These are phyloP conservation scores for Galerucella nymphaeae DNA, from an alignment of 2,888 invertebrate genomes.

Conservation along the genomic window DNA sequence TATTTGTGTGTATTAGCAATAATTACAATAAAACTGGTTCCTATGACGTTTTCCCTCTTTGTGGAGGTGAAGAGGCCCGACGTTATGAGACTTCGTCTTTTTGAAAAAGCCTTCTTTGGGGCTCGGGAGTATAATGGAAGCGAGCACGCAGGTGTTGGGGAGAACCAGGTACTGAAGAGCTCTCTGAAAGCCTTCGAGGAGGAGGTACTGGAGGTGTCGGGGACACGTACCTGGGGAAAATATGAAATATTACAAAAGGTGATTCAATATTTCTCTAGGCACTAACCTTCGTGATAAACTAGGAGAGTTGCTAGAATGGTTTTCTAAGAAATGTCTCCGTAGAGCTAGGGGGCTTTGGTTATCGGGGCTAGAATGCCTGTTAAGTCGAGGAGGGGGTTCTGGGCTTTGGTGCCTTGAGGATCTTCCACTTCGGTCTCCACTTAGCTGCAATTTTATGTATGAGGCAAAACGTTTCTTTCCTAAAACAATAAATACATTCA, in stretches of 20 bases:
- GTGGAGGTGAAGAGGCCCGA: constrained; percentile 35
- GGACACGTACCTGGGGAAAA: constrained; percentile 67
- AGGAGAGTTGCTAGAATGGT: constrained; percentile 66
- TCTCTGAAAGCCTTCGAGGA: constrained; percentile 74
- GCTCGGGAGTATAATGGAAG: constrained; percentile 71
- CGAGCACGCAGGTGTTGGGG: constrained; percentile 75
- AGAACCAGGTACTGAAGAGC: constrained; percentile 76
- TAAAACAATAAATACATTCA: constrained; percentile 43
- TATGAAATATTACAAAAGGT: neutral
- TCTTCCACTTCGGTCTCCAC: constrained; percentile 65
- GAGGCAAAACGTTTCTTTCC: constrained; percentile 83
- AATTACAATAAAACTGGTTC: constrained; percentile 21
- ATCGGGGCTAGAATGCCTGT: constrained; percentile 59
- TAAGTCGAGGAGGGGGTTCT: constrained; percentile 70
- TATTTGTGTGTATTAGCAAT: constrained; percentile 2
- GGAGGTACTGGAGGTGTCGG: constrained; percentile 73
- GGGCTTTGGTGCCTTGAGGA: constrained; percentile 70
- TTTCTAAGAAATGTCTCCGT: constrained; percentile 71
- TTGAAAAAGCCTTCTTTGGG: constrained; percentile 69
- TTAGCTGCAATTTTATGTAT: constrained; percentile 83
- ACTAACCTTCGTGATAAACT: constrained; percentile 68
- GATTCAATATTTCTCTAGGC: neutral
- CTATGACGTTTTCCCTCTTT: constrained; percentile 18
- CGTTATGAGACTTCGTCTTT: constrained; percentile 62
- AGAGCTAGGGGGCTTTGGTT: constrained; percentile 68